A percentile compares a stretch with the other conserved stretches of the same genome.
These are phyloP conservation scores for Tolmerus cingulatus DNA, from an alignment of 2,888 invertebrate species.

Conservation along the genomic window DNA sequence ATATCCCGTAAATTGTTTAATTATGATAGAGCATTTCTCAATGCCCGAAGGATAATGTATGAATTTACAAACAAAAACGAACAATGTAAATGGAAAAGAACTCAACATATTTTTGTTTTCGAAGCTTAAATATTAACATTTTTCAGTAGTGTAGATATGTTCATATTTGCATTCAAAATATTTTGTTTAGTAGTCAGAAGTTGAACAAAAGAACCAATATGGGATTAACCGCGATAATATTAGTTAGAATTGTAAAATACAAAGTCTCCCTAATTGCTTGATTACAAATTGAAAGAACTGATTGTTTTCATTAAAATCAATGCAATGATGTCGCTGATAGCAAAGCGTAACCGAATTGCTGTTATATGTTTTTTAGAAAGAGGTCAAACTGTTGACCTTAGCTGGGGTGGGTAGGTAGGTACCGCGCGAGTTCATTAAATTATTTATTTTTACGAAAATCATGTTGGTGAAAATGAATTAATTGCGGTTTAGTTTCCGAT, in stretches of 20 bases:
- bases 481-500: constrained; percentile 10
- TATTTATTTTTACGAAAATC: background rate
- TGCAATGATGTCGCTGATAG: background rate
- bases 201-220: background rate
- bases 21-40: no score
- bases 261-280: background rate
- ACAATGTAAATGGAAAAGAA: no score
- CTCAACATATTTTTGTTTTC: no score
- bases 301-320: background rate
- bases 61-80: no score
- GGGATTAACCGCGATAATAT: background rate
- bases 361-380: background rate
- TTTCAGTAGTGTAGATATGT: background rate
- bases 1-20: no score
- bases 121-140: no score
- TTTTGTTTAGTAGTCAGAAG: background rate
- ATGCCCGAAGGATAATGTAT: no score
- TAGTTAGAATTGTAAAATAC: background rate
- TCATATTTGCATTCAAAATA: no score
- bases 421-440: background rate
- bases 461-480: background rate
- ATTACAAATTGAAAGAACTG: background rate
- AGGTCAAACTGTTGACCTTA: background rate
- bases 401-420: background rate
- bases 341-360: background rate